Evolutionary conservation across 2,797 vertebrate genomes (phyloP).

Genomic region (Geotrypetes seraphini): DNA sequence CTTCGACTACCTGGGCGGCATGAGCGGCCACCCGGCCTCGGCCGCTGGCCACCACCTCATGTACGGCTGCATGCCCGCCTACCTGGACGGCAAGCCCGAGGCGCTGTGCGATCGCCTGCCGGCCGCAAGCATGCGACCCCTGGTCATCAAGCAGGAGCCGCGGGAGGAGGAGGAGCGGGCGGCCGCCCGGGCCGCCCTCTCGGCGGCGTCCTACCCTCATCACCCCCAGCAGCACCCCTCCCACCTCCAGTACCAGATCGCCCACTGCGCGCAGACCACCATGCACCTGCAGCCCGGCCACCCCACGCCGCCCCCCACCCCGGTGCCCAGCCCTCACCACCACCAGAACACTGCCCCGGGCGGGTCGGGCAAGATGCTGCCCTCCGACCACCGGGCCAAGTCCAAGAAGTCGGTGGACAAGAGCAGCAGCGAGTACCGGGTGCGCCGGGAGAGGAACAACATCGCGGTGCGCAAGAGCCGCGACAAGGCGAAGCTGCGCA

Average conservation of each 20-base stretch:
- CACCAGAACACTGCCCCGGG: conserved; percentile 32
- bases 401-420: conserved; percentile 87
- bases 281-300: conserved; percentile 92
- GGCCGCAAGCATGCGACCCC: conserved; percentile 65
- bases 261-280: conserved; percentile 90
- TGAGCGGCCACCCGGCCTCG: background rate
- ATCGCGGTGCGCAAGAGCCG: conserved; percentile 93
- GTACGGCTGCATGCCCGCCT: conserved; percentile 62
- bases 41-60: conserved; percentile 49
- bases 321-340: conserved; percentile 84
- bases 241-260: conserved; percentile 90
- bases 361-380: conserved; percentile 59
- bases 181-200: conserved; percentile 54
- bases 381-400: conserved; percentile 55
- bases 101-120: conserved; percentile 70
- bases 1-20: conserved; percentile 56
- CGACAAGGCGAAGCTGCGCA: conserved; percentile 96
- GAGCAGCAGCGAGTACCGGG: conserved; percentile 85
- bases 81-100: conserved; percentile 76
- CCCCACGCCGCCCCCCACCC: conserved; percentile 89
- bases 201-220: too few species aligned
- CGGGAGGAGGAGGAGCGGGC: conserved; percentile 81
- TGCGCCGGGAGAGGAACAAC: conserved; percentile 92
- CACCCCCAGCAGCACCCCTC: conserved; percentile 64
- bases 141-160: conserved; percentile 87